Percentiles rank a stretch among this genome's conserved stretches.
phyloP scores from a whole-genome alignment of 2,113 vertebrate species.

The Charina bottae region DNA sequence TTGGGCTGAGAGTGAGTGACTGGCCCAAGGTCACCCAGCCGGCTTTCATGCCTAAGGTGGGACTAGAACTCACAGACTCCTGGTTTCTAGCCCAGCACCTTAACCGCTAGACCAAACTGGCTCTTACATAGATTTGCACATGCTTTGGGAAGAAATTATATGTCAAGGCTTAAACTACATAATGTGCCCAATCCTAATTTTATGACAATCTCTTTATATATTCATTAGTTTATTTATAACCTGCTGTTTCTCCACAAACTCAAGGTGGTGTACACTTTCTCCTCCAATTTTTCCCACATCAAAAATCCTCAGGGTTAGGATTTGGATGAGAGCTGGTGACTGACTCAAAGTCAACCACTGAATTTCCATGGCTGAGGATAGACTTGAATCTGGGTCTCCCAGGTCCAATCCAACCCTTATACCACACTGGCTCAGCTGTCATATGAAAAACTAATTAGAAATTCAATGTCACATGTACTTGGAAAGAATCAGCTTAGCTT shows the following conservation, averaged over 20 bases:
- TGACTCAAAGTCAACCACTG: not conserved
- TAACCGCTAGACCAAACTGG: too few species aligned
- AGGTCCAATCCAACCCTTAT: not conserved
- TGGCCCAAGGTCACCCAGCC: too few species aligned
- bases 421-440: not conserved
- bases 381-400: not conserved
- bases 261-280: not conserved
- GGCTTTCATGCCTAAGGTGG: too few species aligned
- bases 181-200: not conserved
- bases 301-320: not conserved
- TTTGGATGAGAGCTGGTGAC: not conserved
- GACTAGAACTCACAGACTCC: too few species aligned
- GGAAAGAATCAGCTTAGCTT: not conserved
- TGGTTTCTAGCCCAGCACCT: too few species aligned
- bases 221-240: not conserved
- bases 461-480: slow-evolving; percentile 5
- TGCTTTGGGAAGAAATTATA: not conserved
- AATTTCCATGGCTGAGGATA: not conserved
- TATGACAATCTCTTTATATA: not conserved
- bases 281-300: not conserved
- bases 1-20: too few species aligned
- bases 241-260: not conserved
- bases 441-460: not conserved
- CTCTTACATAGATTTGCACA: not conserved
- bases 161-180: not conserved